Percentiles rank a stretch among this genome's conserved stretches.
Evolutionary conservation across 2,113 vertebrate genomes (phyloP).

Genomic region (Hymenochirus boettgeri): DNA sequence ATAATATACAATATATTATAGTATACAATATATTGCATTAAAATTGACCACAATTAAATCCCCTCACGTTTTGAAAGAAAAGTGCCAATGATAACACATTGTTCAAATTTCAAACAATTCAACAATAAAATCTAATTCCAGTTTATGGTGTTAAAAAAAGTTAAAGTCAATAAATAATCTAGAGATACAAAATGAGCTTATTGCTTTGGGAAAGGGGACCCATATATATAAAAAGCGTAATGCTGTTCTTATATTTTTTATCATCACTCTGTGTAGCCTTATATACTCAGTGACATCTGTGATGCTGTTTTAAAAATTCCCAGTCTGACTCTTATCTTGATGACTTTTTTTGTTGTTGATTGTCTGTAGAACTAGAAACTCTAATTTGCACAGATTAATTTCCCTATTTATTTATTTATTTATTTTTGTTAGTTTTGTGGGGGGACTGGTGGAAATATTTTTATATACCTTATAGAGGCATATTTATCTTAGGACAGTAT

Average conservation of each 20-base stretch:
- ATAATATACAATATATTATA: too few species aligned
- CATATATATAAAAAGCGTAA: constrained; percentile 46
- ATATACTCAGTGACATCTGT: constrained; percentile 59
- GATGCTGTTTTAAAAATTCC: constrained; percentile 49
- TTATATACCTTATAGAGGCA: too few species aligned
- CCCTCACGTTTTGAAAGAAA: too few species aligned
- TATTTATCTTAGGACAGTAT: too few species aligned
- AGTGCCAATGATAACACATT: too few species aligned
- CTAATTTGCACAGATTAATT: too few species aligned
- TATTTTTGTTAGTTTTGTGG: too few species aligned
- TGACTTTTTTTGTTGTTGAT: constrained; percentile 34
- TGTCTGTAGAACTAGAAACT: constrained; percentile 26
- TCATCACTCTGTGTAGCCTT: constrained; percentile 55
- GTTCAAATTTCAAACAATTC: background rate
- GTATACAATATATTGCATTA: too few species aligned
- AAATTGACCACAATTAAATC: too few species aligned
- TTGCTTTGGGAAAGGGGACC: constrained; percentile 44
- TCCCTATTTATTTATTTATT: too few species aligned
- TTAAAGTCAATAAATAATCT: constrained; percentile 4
- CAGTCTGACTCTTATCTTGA: constrained; percentile 34
- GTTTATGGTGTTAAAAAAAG: constrained; percentile 8
- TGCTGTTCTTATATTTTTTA: constrained; percentile 39
- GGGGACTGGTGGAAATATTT: too few species aligned
- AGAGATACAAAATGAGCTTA: constrained; percentile 21
- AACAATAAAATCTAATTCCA: background rate